Conservation (phyloP, 2,888 invertebrate genomes). For the Drosophila prostipennis region DNA sequence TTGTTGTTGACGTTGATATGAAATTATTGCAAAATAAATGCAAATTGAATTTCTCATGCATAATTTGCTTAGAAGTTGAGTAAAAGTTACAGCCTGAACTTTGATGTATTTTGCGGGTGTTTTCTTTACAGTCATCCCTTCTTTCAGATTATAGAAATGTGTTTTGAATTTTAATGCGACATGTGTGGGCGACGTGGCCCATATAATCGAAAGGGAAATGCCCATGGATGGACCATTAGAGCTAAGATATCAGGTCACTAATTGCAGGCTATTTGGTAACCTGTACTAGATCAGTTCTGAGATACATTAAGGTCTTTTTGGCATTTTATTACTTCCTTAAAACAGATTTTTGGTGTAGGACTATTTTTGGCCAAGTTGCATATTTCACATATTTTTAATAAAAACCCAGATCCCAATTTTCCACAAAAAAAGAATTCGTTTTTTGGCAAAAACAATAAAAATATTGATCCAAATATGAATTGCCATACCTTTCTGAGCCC, state of each 20-base stretch:
- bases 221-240: background rate
- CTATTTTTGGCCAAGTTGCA: too few relatives aligned
- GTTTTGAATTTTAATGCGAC: slow-evolving; percentile 71
- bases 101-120: slow-evolving; percentile 63
- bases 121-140: slow-evolving; percentile 23
- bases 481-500: too few relatives aligned
- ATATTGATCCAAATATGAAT: too few relatives aligned
- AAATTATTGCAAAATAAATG: slow-evolving; percentile 80
- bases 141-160: slow-evolving; percentile 51
- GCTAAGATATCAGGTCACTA: slow-evolving; percentile 1
- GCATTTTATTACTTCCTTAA: too few relatives aligned
- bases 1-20: slow-evolving; percentile 57
- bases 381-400: too few relatives aligned
- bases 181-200: slow-evolving; percentile 18
- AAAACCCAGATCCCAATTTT: too few relatives aligned
- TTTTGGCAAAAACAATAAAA: too few relatives aligned
- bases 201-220: slow-evolving; percentile 8
- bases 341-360: too few relatives aligned
- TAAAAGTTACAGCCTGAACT: slow-evolving; percentile 48
- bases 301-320: background rate
- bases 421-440: too few relatives aligned
- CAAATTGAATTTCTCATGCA: slow-evolving; percentile 80
- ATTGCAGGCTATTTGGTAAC: slow-evolving; percentile 7
- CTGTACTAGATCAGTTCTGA: background rate
- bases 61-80: slow-evolving; percentile 74